Evolutionary conservation across 2,113 vertebrate species (phyloP).

Genomic region (Sorex araneus): DNA sequence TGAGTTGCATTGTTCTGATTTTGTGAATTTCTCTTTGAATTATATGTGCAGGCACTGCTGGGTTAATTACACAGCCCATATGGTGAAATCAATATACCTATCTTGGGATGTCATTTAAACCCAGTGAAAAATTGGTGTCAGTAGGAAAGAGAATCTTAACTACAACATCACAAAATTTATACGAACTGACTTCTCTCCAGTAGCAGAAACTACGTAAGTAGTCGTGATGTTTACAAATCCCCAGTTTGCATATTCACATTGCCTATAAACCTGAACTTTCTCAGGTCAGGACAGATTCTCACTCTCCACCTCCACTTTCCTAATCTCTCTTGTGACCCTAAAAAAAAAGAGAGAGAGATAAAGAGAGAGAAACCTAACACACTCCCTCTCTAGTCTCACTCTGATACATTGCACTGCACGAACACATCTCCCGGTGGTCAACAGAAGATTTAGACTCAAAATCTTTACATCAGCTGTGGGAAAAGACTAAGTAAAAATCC

Average conservation of each 20-base stretch:
- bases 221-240: not conserved
- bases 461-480: not conserved
- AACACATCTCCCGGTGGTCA: not conserved
- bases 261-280: not conserved
- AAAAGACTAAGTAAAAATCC: constrained; percentile 43
- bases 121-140: not conserved
- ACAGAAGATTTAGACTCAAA: not conserved
- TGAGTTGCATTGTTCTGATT: constrained; percentile 7
- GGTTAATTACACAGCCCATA: not conserved
- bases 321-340: not conserved
- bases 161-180: not conserved
- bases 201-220: not conserved
- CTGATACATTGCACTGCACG: not conserved
- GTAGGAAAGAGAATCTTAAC: not conserved
- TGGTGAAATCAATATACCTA: not conserved
- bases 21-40: constrained; percentile 18
- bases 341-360: too few species aligned
- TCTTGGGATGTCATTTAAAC: not conserved
- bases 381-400: not conserved
- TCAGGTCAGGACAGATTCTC: not conserved
- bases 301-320: too few species aligned
- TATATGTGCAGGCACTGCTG: not conserved
- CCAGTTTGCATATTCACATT: not conserved
- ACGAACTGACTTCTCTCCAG: not conserved
- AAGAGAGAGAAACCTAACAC: too few species aligned